phyloP scores from a whole-genome alignment of 1,140 invertebrate species.

The Thaumatotibia leucotreta region DNA sequence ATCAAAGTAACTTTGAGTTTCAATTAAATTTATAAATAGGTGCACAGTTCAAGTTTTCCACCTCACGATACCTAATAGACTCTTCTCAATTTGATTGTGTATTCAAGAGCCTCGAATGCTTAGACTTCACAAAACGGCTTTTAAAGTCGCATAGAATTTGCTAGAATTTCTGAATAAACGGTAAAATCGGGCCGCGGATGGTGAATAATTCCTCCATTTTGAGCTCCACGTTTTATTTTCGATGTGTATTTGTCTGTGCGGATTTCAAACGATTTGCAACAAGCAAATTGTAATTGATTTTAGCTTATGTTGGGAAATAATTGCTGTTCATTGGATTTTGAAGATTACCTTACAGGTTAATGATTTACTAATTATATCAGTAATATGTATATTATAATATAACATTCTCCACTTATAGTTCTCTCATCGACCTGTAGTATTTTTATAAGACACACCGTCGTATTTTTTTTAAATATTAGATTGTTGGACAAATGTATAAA shows the following conservation, averaged over 20 bases:
- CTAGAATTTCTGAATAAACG: neutral
- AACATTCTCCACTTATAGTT: no score
- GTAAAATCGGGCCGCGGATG: neutral
- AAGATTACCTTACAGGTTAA: no score
- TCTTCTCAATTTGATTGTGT: neutral
- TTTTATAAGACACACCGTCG: no score
- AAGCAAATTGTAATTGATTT: neutral
- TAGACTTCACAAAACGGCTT: neutral
- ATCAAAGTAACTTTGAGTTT: no score
- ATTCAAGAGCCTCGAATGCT: slow-evolving; percentile 3
- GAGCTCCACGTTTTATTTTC: neutral
- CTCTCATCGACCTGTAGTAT: no score
- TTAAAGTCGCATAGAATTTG: neutral
- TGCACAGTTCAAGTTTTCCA: neutral
- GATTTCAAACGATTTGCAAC: neutral
- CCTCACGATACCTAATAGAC: neutral
- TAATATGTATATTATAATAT: no score
- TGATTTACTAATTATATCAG: no score
- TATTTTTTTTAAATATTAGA: no score
- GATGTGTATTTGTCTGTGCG: neutral
- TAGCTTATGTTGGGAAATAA: neutral
- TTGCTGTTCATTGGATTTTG: no score
- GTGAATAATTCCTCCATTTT: slow-evolving; percentile 1
- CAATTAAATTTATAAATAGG: neutral
- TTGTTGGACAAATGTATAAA: no score